A percentile compares a stretch with the other conserved stretches of the same genome.
phyloP scores from a whole-genome alignment of 2,113 vertebrate genomes.

The Prinia subflava region DNA sequence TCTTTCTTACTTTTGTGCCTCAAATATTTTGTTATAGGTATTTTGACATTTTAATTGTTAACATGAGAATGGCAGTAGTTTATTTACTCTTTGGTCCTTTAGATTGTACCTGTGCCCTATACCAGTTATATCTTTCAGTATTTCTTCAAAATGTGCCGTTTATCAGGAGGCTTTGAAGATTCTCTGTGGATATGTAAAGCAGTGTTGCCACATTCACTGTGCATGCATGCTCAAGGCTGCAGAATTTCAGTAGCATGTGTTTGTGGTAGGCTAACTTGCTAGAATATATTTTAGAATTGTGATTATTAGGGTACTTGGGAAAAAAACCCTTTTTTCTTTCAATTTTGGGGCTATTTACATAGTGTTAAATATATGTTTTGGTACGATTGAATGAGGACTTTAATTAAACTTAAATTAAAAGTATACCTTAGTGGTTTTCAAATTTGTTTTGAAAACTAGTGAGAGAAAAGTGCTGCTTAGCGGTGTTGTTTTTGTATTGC shows the following conservation, averaged over 20 bases:
- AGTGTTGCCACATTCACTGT: constrained; percentile 1
- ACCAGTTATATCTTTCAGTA: background rate
- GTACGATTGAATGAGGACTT: constrained; percentile 51
- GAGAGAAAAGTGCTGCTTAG: constrained; percentile 18
- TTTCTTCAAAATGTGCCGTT: constrained; percentile 23
- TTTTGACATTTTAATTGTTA: constrained; percentile 3
- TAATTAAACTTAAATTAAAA: constrained; percentile 66
- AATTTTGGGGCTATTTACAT: constrained; percentile 63
- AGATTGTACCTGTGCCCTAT: background rate
- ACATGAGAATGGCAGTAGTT: background rate
- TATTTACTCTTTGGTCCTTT: background rate
- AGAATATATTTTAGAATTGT: constrained; percentile 40
- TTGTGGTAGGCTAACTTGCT: constrained; percentile 20
- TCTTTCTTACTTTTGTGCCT: background rate
- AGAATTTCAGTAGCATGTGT: constrained; percentile 46
- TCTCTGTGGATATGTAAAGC: constrained; percentile 60
- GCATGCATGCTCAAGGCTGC: constrained; percentile 45
- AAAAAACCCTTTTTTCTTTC: background rate
- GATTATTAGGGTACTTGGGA: constrained; percentile 39
- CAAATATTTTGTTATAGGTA: background rate
- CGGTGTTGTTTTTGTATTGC: background rate
- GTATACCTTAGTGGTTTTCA: constrained; percentile 49
- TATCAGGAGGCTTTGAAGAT: constrained; percentile 6
- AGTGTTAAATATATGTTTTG: constrained; percentile 55
- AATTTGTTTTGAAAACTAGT: constrained; percentile 56